A percentile compares a stretch with the other conserved stretches of the same genome.
Evolutionary conservation across 2,797 vertebrate species (phyloP).

Genomic region (Premnoplex brunnescens): DNA sequence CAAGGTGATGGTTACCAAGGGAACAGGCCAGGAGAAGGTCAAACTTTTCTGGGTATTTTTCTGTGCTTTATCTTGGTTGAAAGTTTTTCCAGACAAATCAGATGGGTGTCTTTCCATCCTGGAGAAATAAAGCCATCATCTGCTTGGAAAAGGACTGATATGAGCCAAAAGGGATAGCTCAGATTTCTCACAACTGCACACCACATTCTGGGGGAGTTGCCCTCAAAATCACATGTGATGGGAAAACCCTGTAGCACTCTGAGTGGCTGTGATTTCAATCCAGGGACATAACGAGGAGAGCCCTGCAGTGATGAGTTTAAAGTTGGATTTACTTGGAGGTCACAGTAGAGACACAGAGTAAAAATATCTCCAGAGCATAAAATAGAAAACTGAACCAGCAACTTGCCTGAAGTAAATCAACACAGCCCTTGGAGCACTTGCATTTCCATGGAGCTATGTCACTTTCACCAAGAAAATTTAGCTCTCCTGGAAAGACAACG

Average conservation of each 20-base stretch:
- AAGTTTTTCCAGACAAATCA: constrained; percentile 63
- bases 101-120: constrained; percentile 43
- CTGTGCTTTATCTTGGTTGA: constrained; percentile 71
- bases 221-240: not conserved
- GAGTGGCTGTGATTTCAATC: not conserved
- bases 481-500: not conserved
- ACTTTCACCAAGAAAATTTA: not conserved
- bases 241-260: not conserved
- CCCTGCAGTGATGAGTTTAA: not conserved
- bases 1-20: constrained; percentile 78
- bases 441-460: not conserved
- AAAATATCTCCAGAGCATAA: constrained; percentile 13
- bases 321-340: not conserved
- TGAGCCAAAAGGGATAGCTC: not conserved
- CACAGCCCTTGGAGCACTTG: not conserved
- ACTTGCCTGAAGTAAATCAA: constrained; percentile 16
- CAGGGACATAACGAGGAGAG: not conserved
- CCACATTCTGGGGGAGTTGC: not conserved
- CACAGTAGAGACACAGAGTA: not conserved
- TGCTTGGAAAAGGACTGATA: not conserved
- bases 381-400: constrained; percentile 13
- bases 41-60: constrained; percentile 45
- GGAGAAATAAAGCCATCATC: not conserved
- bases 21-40: constrained; percentile 72
- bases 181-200: not conserved